phyloP scores from a whole-genome alignment of 2,888 invertebrate species.

The Andrena camellia region DNA sequence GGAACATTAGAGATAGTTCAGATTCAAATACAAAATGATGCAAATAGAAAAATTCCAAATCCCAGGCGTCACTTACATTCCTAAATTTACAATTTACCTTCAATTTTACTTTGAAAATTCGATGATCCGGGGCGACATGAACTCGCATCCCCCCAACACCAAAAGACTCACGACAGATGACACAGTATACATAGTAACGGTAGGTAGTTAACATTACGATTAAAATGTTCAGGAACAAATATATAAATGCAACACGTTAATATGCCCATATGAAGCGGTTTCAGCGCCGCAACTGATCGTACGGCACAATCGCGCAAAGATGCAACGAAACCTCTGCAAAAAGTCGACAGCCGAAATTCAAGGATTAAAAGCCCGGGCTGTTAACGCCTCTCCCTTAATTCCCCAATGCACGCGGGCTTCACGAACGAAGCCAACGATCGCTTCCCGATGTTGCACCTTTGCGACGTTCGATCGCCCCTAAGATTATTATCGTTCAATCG shows the following conservation, averaged over 20 bases:
- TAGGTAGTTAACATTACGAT: slow-evolving; percentile 65
- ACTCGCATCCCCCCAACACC: slow-evolving; percentile 10
- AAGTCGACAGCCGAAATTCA: neutral
- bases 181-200: slow-evolving; percentile 58
- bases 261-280: slow-evolving; percentile 45
- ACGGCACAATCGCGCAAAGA: slow-evolving; percentile 14
- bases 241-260: slow-evolving; percentile 71
- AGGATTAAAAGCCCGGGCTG: neutral
- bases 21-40: too few species aligned
- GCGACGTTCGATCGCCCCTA: slow-evolving; percentile 15
- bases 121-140: neutral
- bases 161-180: slow-evolving; percentile 40
- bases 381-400: neutral
- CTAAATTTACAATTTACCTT: too few species aligned
- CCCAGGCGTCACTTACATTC: too few species aligned
- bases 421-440: neutral
- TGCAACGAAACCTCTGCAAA: slow-evolving; percentile 13
- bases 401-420: neutral
- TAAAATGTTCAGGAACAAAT: slow-evolving; percentile 74
- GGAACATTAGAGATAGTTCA: too few species aligned
- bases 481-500: slow-evolving; percentile 20
- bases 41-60: too few species aligned
- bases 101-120: neutral
- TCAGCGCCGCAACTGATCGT: slow-evolving; percentile 39
- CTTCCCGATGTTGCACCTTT: slow-evolving; percentile 36